Percentiles rank a stretch among this genome's conserved stretches.
These are phyloP conservation scores for Periophthalmodon schlosseri DNA, from an alignment of 2,113 vertebrate species.

Conservation along the genomic window DNA sequence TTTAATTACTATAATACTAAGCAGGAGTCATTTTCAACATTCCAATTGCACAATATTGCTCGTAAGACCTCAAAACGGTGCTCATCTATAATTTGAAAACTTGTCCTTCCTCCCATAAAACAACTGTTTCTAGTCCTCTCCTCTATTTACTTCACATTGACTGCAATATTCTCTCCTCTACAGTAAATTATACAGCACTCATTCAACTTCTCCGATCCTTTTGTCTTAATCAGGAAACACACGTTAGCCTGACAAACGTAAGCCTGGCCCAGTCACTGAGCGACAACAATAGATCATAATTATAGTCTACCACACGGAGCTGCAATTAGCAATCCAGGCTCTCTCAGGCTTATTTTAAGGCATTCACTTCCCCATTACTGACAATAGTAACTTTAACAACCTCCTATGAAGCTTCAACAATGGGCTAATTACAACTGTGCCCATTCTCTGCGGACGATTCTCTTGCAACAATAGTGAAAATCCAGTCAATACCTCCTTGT, in stretches of 20 bases:
- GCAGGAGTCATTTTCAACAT: background rate
- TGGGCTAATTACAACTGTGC: background rate
- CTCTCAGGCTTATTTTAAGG: background rate
- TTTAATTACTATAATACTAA: background rate
- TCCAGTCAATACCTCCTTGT: background rate
- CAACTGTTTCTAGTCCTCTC: background rate
- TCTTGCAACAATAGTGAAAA: background rate
- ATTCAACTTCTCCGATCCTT: background rate
- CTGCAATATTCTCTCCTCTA: background rate
- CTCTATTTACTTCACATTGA: background rate
- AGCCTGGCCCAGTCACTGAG: constrained; percentile 1
- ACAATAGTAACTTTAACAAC: constrained; percentile 6
- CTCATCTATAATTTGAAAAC: background rate
- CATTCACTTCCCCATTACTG: background rate
- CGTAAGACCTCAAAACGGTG: background rate
- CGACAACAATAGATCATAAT: constrained; percentile 7
- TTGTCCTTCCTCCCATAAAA: background rate
- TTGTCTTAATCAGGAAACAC: background rate
- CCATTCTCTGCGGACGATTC: too few relatives aligned
- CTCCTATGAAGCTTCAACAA: constrained; percentile 4
- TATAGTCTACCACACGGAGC: background rate
- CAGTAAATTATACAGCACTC: background rate
- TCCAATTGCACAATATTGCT: background rate
- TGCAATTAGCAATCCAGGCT: constrained; percentile 1
- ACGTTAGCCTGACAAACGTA: background rate